Evolutionary conservation across 2,888 invertebrate genomes (phyloP), one percentile per base, ranked within the genome.

Genomic region (Scaptodrosophila latifasciaeformis): DNA sequence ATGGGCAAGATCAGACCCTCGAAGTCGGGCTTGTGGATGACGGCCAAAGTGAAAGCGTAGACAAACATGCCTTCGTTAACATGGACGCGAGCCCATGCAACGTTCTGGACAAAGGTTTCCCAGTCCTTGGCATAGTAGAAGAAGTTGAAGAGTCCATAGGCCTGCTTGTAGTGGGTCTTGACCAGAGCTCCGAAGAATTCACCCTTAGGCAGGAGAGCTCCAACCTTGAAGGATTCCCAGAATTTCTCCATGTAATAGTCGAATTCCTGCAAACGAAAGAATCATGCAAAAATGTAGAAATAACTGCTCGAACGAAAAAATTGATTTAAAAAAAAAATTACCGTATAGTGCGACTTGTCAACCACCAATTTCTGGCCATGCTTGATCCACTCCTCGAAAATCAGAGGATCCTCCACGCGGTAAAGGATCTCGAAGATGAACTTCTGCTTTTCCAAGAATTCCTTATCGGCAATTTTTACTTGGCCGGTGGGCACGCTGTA

Each of bases 21-120:
- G 84, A 90, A 90, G 80, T 93, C 92, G 4, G 84, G 82, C 44
- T 92, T 89, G 83, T 92, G 92, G 82, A 92, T 88, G 44, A 92
- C 88, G 56, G 93, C 91, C 57, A 90, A 88, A 44, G 90, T 90
- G 64, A 92, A 85, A 9, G 92, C 91, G 75, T 92, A 92, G 56
- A 92, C 88, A 85, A 92, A 94, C 88, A 93, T 90, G 74, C 90
- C 92, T 65, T 92, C 92, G 83, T 93, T 94, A 55, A 92, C 86
- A 62, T 89, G 86, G 49, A 90, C 87, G 51, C 92, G 91, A 18
- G 92, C 88, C 88, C 90, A 92, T 30, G 90, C 89, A 29, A 91
- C 92, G 7, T 91, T 90, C 66, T 90, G 89, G 83, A 89, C 88
- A 87, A 94, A 92, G 30, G 91, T 91, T 18, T 90, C 88, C 82